These are phyloP conservation scores for Meteorus colon DNA, from an alignment of 2,888 invertebrate species.

Conservation along the genomic window DNA sequence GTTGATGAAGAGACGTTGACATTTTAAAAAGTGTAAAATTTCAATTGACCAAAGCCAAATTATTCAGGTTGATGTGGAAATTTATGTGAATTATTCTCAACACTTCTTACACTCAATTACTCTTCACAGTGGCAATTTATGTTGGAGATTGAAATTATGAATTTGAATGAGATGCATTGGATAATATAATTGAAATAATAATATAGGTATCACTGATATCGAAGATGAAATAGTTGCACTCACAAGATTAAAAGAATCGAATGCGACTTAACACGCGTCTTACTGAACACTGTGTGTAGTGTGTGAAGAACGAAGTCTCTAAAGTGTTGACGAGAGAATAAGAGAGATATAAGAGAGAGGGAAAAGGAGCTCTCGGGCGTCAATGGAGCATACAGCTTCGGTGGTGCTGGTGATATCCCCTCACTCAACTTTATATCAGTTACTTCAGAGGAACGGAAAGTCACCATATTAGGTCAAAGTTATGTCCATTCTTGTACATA, in stretches of 20 bases:
- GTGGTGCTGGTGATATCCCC: constrained; percentile 33
- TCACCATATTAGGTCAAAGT: constrained; percentile 73
- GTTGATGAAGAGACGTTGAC: constrained; percentile 74
- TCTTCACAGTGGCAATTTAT: too few relatives aligned
- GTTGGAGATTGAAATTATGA: too few relatives aligned
- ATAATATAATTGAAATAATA: too few relatives aligned
- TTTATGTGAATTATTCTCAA: too few relatives aligned
- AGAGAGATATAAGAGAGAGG: constrained; percentile 28
- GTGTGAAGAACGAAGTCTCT: not conserved
- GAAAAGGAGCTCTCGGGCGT: constrained; percentile 46
- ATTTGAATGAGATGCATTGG: too few relatives aligned
- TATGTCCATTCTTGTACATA: constrained; percentile 69
- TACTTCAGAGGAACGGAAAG: constrained; percentile 45
- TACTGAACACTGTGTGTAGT: constrained; percentile 64
- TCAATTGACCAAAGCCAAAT: too few relatives aligned
- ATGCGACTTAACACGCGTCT: constrained; percentile 69
- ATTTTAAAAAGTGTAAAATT: constrained; percentile 52
- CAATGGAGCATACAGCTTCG: constrained; percentile 57
- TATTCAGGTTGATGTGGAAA: too few relatives aligned
- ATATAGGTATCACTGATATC: too few relatives aligned
- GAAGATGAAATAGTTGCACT: too few relatives aligned
- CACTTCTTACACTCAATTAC: too few relatives aligned
- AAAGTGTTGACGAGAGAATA: not conserved
- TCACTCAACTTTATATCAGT: constrained; percentile 40
- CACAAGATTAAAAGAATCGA: constrained; percentile 45